Evolutionary conservation across 2,113 vertebrate genomes (phyloP), one percentile per base, ranked within the genome.

Genomic region (Pelodiscus sinensis): DNA sequence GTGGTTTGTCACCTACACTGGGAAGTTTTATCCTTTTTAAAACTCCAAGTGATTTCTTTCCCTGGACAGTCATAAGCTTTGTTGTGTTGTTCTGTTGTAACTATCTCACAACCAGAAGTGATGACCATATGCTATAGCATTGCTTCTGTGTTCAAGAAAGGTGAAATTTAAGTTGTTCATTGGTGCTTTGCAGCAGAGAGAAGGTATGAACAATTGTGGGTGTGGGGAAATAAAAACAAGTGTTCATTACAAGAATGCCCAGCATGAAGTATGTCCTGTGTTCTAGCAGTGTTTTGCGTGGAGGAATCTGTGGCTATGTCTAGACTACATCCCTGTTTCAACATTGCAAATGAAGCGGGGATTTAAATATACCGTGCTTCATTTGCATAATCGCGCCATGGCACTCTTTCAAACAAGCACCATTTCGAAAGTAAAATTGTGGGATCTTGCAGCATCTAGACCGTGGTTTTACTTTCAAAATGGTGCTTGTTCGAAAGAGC

Each of bases 171-270:
- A 95, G 87, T 96, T 93, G 88, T 82, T 96, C 89, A 81, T 86
- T 97, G 86, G 79, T 95, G 92, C 95, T 95, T 92, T 90, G 93
- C 90, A 96, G 94, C 95, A 96, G 95, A 92, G 88, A 94, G 92
- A 94, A 93, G 83, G 89, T 75, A 93, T 83, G 38, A 60, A 44
- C 73, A 27, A 31, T 21, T 55, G 29, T 29, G 31, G 35, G 22
- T 25, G 12, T 62, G 38, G 38, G 44, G 94, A 95, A 96, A 91
- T 94, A 95, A 95, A 96, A 96, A 94, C 80, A 95, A 92, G 92
- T 83, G 65, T 88, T 79, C 58, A 91, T 88, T 84, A 91, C 90
- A 91, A 95, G 92, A 85, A 86, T 80, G 82, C 75, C 85, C 86
- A 91, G 82, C 73, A 80, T 90, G 86, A 87, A 89, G 79, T 84